Conservation (phyloP, 2,888 invertebrate genomes). For the Brachylomia viminalis region DNA sequence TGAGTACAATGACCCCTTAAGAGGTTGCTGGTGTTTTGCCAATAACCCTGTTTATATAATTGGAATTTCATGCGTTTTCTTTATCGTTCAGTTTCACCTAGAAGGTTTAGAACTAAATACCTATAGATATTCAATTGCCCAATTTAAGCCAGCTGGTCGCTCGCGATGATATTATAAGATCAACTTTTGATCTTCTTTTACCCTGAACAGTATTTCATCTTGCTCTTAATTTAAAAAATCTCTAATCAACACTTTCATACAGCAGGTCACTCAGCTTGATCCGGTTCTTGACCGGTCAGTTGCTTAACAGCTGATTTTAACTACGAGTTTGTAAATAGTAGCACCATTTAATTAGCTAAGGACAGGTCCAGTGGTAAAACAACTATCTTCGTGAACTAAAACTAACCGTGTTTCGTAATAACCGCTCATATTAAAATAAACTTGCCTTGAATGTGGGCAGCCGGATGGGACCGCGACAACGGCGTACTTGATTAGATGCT, state of each 20-base stretch:
- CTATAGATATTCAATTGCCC: no score
- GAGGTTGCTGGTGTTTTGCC: no score
- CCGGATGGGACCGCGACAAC: constrained; percentile 16
- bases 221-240: not conserved
- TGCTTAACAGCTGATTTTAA: constrained; percentile 47
- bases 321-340: constrained; percentile 47
- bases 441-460: constrained; percentile 43
- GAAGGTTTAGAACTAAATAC: no score
- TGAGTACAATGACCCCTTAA: no score
- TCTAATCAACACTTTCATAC: constrained; percentile 10
- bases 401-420: constrained; percentile 40
- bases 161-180: no score
- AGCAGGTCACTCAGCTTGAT: constrained; percentile 28
- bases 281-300: constrained; percentile 36
- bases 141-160: no score
- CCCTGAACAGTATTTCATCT: not conserved
- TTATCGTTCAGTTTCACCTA: no score
- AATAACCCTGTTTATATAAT: no score
- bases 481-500: constrained; percentile 5
- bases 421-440: constrained; percentile 24
- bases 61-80: no score
- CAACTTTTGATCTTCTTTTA: not conserved
- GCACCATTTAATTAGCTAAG: constrained; percentile 28
- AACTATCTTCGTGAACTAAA: constrained; percentile 44
- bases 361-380: constrained; percentile 44